phyloP scores from a whole-genome alignment of 2,888 invertebrate species.

The Drosophila limbata region DNA sequence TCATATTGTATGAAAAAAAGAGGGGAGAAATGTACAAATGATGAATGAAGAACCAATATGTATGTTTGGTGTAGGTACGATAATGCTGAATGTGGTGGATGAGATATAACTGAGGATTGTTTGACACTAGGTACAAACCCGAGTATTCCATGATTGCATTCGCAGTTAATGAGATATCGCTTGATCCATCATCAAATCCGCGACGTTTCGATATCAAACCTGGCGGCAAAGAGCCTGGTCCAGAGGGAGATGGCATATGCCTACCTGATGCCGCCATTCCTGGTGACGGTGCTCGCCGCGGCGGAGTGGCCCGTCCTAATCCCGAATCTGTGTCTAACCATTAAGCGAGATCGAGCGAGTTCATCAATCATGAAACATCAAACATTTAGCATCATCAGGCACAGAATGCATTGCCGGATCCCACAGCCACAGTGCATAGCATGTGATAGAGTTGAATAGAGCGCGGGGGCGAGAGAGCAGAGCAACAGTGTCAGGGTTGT shows the following conservation, averaged over 20 bases:
- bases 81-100: slow-evolving; percentile 42
- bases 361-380: slow-evolving; percentile 58
- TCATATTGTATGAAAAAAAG: slow-evolving; percentile 20
- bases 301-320: slow-evolving; percentile 94
- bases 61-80: slow-evolving; percentile 52
- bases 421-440: slow-evolving; percentile 1
- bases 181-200: slow-evolving; percentile 91
- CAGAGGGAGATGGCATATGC: slow-evolving; percentile 93
- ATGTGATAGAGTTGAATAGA: slow-evolving; percentile 14
- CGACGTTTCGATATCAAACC: slow-evolving; percentile 90
- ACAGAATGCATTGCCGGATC: slow-evolving; percentile 26
- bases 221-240: slow-evolving; percentile 92
- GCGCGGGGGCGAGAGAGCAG: slow-evolving; percentile 29
- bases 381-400: slow-evolving; percentile 41
- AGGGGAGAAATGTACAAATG: neutral
- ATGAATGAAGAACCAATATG: slow-evolving; percentile 42
- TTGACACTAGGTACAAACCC: slow-evolving; percentile 87
- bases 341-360: slow-evolving; percentile 56
- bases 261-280: slow-evolving; percentile 90
- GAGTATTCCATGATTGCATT: slow-evolving; percentile 90
- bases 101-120: slow-evolving; percentile 55
- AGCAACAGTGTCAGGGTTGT: slow-evolving; percentile 44
- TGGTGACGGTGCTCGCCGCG: slow-evolving; percentile 94
- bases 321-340: slow-evolving; percentile 92
- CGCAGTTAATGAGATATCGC: slow-evolving; percentile 92